Evolutionary conservation across 2,113 vertebrate species (phyloP), one percentile per base, ranked within the genome.

Genomic region (Camarhynchus parvulus): DNA sequence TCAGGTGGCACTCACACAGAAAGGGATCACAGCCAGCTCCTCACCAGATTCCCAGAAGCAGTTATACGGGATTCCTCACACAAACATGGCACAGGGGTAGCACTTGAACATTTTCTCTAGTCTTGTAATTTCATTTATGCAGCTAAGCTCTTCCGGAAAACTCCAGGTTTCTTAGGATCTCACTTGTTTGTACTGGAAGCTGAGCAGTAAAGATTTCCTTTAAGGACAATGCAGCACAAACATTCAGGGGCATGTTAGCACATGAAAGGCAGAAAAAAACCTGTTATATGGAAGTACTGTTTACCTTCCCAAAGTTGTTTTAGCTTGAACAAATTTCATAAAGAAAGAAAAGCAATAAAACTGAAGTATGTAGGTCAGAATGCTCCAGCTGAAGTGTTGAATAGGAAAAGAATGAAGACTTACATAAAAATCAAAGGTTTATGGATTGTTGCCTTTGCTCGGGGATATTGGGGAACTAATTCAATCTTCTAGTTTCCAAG

Each of bases 301-400:
- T 92, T 74, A 58, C 50, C 44, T 93, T 82, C 22, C 37, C 63
- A 41, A 83, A 76, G 62, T 61, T 80, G 67, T 59, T 66, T 88
- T 31, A 83, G 35, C 63, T 88, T 88, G 30, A 39, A 63, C 61
- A 88, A 94, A 74, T 77, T 64, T 31, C 59, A 91, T 28, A 74
- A 68, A 83, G 52, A 58, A 70, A 39, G 37, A 86, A 91, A 93
- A 84, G 50, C 64, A 90, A 83, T 90, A 87, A 73, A 93, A 78
- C 37, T 64, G 73, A 87, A 91, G 74, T 3, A 8, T 21, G 47
- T 80, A 66, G 44, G 92, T 63, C 76, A 80, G 42, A 85, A 80
- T 56, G 42, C 11, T 68, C 55, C 21, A 77, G 22, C 27, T 30
- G 15, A 88, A 92, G 15, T 18, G 28, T 12, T 37, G 53, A 61